A percentile compares a stretch with the other conserved stretches of the same genome.
Conservation (phyloP, 1,140 invertebrate species). For the Drosophila arawakana region DNA sequence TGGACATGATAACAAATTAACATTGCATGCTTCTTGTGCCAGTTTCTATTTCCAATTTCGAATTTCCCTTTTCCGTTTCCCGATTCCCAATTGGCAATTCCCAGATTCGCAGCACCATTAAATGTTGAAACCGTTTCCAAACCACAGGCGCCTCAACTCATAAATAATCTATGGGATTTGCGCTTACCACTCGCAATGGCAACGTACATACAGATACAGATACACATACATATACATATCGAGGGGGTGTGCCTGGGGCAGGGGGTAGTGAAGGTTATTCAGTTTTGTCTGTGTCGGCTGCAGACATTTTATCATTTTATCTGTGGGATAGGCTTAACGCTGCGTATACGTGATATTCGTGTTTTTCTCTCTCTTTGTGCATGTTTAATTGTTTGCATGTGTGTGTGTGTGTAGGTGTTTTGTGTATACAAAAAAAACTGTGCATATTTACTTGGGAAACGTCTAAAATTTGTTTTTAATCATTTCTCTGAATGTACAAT, state of each 20-base stretch:
- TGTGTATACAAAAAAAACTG: conserved; percentile 15
- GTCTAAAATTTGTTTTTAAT: conserved; percentile 47
- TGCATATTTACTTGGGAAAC: conserved; percentile 36
- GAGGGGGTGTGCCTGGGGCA: too few relatives aligned
- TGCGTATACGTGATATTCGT: conserved; percentile 44
- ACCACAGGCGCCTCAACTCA: conserved; percentile 51
- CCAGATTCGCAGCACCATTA: conserved; percentile 29
- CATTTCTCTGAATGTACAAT: conserved; percentile 18
- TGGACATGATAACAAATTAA: conserved; percentile 16
- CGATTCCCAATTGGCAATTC: conserved; percentile 3
- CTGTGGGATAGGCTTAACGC: conserved; percentile 40
- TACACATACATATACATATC: neutral
- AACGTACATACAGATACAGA: conserved; percentile 2
- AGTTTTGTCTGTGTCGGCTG: conserved; percentile 64
- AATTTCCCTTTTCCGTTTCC: too few relatives aligned
- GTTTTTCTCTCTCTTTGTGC: conserved; percentile 7
- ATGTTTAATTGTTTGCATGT: conserved; percentile 15
- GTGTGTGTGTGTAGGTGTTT: neutral
- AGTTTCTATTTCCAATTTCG: too few relatives aligned
- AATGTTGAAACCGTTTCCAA: conserved; percentile 34
- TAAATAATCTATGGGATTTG: conserved; percentile 39
- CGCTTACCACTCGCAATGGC: conserved; percentile 62
- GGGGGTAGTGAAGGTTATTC: conserved; percentile 4
- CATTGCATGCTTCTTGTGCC: conserved; percentile 10
- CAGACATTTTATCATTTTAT: conserved; percentile 53